Evolutionary conservation across 2,797 vertebrate genomes (phyloP), one percentile per base, ranked within the genome.

Genomic region (Corythornis leucogaster): DNA sequence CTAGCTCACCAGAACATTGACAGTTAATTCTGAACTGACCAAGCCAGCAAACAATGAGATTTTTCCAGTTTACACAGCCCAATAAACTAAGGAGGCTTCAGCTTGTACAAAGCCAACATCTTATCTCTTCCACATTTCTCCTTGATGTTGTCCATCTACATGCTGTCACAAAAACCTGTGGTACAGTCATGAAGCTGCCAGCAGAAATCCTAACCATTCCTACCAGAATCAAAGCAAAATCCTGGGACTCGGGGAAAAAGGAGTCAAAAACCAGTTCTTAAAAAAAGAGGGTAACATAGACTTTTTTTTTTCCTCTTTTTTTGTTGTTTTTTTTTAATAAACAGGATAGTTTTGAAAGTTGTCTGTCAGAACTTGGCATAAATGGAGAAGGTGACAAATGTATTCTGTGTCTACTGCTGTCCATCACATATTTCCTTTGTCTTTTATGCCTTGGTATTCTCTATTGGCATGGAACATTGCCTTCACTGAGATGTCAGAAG

Each of bases 401-500:
- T 80, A 78, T 50, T 86, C 68, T 83, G 83, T 68, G 89, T 73
- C 90, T 95, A 95, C 87, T 82, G 93, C 89, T 80, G 73, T 90
- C 92, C 86, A 90, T 77, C 62, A 54, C 61, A n/a, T 51, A 28
- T 55, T 64, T 48, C 38, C 80, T 91, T 81, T 92, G 14, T 89
- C 85, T 74, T 92, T 87, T 88, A 92, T 53, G 46, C 89, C 85
- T 94, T 69, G 40, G 90, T 91, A 70, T 89, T 84, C 91, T 89
- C 86, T 88, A 88, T 94, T 95, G 96, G 92, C 94, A 79, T 81
- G 94, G 93, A 97, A 95, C 92, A 96, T 94, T 96, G 97, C 98
- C 97, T 97, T 97, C 97, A 96, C 89, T 94, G 87, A 97, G 94
- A 96, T 98, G 98, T 98, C 98, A 99, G 99, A 98, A 98, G 98